A percentile compares a stretch with the other conserved stretches of the same genome.
phyloP scores from a whole-genome alignment of 2,113 vertebrate genomes.

The Pantherophis guttatus region DNA sequence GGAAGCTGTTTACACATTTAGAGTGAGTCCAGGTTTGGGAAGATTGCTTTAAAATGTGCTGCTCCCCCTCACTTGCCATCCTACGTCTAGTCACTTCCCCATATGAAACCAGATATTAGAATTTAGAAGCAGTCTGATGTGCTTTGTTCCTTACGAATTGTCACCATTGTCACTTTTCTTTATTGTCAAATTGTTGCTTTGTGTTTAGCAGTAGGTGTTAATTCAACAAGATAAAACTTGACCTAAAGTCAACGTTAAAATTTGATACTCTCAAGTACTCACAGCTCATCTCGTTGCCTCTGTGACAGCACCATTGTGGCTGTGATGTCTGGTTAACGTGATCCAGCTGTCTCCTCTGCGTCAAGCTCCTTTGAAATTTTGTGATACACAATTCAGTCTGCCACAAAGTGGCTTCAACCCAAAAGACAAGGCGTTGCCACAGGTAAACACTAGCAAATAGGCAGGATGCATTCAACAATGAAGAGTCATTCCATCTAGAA shows the following conservation, averaged over 20 bases:
- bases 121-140: not conserved
- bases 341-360: constrained; percentile 77
- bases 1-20: not conserved
- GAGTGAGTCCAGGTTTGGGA: not conserved
- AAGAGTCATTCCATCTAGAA: constrained; percentile 88
- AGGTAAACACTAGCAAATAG: constrained; percentile 69
- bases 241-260: not conserved
- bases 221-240: not conserved
- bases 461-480: constrained; percentile 80
- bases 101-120: not conserved
- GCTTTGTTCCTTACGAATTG: not conserved
- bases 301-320: constrained; percentile 98
- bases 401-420: constrained; percentile 71
- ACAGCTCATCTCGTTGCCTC: constrained; percentile 99
- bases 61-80: not conserved
- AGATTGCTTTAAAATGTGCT: not conserved
- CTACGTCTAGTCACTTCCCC: not conserved
- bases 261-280: constrained; percentile 66
- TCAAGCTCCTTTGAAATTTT: constrained; percentile 70
- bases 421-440: constrained; percentile 66
- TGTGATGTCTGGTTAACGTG: constrained; percentile 68
- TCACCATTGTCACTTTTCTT: not conserved
- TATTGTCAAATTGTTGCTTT: not conserved
- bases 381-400: constrained; percentile 71
- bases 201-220: not conserved